These are phyloP conservation scores for Nesogale talazaci DNA, from an alignment of 2,113 vertebrate genomes.

Conservation along the genomic window DNA sequence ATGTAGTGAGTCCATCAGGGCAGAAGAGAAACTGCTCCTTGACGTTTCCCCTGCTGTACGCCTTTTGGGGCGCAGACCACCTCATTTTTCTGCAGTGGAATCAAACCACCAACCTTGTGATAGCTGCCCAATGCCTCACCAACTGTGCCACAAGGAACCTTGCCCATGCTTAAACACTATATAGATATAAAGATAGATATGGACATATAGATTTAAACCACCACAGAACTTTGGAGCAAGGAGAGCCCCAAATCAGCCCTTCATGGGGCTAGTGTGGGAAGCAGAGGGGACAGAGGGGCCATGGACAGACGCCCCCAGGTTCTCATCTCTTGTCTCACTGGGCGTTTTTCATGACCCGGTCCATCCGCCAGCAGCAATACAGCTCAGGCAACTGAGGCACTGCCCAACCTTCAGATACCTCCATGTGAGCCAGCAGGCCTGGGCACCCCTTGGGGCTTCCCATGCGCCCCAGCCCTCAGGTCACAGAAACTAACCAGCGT, in stretches of 20 bases:
- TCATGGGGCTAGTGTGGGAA: neutral
- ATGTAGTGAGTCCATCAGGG: neutral
- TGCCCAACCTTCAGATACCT: rapidly evolving
- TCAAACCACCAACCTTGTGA: neutral
- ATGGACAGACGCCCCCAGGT: neutral
- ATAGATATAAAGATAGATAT: no score
- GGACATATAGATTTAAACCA: no score
- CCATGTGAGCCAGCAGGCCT: neutral
- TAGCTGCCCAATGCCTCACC: neutral
- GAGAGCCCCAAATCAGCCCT: neutral
- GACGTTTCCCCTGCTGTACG: neutral
- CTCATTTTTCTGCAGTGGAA: neutral
- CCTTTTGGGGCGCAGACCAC: neutral
- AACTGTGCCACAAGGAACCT: neutral
- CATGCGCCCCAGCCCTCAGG: neutral
- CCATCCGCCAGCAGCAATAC: neutral
- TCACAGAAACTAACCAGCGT: slow-evolving; percentile 12
- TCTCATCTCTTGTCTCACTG: rapidly evolving
- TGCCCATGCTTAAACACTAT: neutral
- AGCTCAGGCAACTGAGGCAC: neutral
- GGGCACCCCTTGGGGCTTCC: no score
- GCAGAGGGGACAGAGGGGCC: neutral
- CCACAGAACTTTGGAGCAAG: neutral
- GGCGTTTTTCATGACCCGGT: neutral
- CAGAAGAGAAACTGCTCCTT: neutral